These are phyloP conservation scores for Muraenolepis orangiensis DNA, from an alignment of 2,797 vertebrate species.

Conservation along the genomic window DNA sequence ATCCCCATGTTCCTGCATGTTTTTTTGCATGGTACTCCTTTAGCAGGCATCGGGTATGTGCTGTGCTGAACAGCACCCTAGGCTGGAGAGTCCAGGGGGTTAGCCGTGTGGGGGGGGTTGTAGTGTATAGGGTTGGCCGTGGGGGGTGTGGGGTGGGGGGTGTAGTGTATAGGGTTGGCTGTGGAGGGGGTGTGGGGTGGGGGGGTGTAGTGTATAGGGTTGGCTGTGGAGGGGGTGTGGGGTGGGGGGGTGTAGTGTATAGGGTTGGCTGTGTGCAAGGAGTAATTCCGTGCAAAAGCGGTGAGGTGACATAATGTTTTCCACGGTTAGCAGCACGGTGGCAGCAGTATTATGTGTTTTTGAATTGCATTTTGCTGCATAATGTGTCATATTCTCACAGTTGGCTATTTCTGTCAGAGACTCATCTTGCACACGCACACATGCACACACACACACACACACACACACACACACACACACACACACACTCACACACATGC, in stretches of 20 bases:
- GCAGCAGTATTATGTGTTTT: constrained; percentile 1
- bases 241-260: not conserved
- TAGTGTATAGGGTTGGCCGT: too few relatives aligned
- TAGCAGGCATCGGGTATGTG: not conserved
- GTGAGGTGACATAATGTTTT: not conserved
- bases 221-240: not conserved
- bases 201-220: not conserved
- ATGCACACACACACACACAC: too few relatives aligned
- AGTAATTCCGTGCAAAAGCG: too few relatives aligned
- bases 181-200: too few relatives aligned
- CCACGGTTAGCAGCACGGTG: not conserved
- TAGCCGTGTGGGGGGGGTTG: too few relatives aligned
- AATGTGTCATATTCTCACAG: not conserved
- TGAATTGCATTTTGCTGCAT: constrained; percentile 4
- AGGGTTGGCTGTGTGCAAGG: too few relatives aligned
- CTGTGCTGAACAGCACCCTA: not conserved
- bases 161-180: too few relatives aligned
- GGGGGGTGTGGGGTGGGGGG: too few relatives aligned
- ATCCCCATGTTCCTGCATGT: not conserved
- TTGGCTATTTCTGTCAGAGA: not conserved
- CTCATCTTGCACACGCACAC: not conserved
- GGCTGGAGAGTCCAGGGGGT: not conserved
- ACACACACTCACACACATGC: too few relatives aligned
- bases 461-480: not conserved
- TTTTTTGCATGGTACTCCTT: not conserved